phyloP scores from a whole-genome alignment of 2,888 invertebrate species.

The Rotaria sp. region DNA sequence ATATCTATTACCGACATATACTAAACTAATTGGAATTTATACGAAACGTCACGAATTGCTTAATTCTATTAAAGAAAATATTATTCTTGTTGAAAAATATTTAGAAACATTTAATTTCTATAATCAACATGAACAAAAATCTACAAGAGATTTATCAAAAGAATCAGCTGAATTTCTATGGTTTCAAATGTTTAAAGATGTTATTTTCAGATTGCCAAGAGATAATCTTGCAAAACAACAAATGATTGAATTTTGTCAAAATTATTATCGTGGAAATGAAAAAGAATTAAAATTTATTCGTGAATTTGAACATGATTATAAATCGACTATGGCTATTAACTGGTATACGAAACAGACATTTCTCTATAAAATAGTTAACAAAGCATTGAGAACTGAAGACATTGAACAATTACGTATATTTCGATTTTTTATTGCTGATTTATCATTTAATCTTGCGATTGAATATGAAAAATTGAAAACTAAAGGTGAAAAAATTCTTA shows the following conservation, averaged over 20 bases:
- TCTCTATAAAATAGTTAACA: not conserved
- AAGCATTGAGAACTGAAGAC: conserved; percentile 4
- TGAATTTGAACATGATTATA: not conserved
- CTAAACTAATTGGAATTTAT: not conserved
- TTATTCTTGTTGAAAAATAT: not conserved
- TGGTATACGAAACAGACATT: not conserved
- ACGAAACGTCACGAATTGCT: not conserved
- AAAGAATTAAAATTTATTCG: not conserved
- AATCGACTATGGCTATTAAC: not conserved
- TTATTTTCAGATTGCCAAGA: not conserved
- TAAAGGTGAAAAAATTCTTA: too few relatives aligned
- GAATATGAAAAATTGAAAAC: too few relatives aligned
- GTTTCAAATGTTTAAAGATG: conserved; percentile 1
- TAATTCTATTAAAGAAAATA: not conserved
- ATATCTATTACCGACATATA: not conserved
- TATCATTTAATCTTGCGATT: not conserved
- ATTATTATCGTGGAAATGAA: not conserved
- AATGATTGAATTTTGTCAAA: not conserved
- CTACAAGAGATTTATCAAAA: not conserved
- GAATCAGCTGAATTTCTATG: not conserved
- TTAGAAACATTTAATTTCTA: not conserved
- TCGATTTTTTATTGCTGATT: conserved; percentile 1
- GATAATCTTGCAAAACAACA: not conserved
- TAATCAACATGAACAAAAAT: not conserved
- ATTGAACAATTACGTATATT: not conserved